Evolutionary conservation across 2,113 vertebrate genomes (phyloP), one percentile per base, ranked within the genome.

Genomic region (Mionectes macconnelli): DNA sequence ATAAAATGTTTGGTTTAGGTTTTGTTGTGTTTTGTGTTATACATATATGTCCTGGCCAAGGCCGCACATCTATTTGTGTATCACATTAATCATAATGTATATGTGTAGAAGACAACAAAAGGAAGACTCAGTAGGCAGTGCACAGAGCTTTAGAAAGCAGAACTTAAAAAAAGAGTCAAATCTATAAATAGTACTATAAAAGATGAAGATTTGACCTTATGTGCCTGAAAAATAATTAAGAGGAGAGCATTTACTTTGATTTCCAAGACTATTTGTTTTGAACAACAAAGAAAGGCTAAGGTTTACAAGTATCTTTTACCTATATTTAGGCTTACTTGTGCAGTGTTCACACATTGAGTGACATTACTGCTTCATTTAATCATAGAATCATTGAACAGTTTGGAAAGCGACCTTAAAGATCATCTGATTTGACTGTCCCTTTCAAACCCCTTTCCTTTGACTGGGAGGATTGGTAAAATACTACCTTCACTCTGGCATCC

Each of bases 321-420:
- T 76, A 14, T 40, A 64, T 57, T 80, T 59, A 73, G 10, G 17
- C 9, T 24, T 44, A 49, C 17, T 68, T 33, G 3, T 49, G 16
- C 35, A 12, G 10, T 67, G 24, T 47, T 52, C 50, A 17, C 20
- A 60, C 5, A 21, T 16, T 52, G 30, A 2, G 3, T 0, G 1
- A 57, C 21, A 33, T 39, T 45, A 35, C 3, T 0, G 0, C 49
- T 84, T 85, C 3, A 4, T 64, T 81, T 60, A 56, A 52, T 53
- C 52, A 67, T 17, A 74, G 44, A 59, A 74, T 74, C 44, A 52
- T 8, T 44, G 33, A 74, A 59, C 11, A 0, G 19, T 75, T 67
- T 67, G 23, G 28, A 28, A 74, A 60, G 44, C 9, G 19, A 45
- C 19, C 8, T 52, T n/a, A 59, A 59, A 24, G 8, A 39, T n/a